Percentiles rank a stretch among this genome's conserved stretches.
Conservation (phyloP, 2,888 invertebrate species). For the Marasmarcha lunaedactyla region DNA sequence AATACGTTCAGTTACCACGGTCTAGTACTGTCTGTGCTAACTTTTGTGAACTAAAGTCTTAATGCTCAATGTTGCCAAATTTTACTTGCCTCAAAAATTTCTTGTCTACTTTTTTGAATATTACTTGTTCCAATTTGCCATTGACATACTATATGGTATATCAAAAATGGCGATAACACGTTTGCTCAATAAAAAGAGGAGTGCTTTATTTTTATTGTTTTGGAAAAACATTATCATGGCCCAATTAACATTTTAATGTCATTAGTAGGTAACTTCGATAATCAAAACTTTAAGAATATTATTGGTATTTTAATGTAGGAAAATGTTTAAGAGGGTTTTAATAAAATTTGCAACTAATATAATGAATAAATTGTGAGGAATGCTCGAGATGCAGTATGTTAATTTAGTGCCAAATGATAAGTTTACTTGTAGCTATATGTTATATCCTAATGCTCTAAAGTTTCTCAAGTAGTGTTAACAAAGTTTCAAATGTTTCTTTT, state of each 20-base stretch:
- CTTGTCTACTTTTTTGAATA: conserved; percentile 44
- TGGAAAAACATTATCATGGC: conserved; percentile 32
- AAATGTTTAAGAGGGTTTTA: conserved; percentile 41
- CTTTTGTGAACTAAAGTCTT: conserved; percentile 32
- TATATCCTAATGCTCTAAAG: conserved; percentile 66
- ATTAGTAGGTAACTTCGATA: conserved; percentile 37
- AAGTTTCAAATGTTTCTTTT: conserved; percentile 66
- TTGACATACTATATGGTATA: no score
- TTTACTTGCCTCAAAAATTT: conserved; percentile 62
- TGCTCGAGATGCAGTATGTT: conserved; percentile 69
- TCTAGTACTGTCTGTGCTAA: no score
- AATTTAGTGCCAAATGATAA: conserved; percentile 71
- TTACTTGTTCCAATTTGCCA: conserved; percentile 3
- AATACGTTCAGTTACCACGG: conserved; percentile 61
- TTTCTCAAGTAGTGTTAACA: conserved; percentile 66
- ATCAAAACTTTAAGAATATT: conserved; percentile 27
- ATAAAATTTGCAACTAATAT: conserved; percentile 41
- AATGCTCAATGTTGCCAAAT: conserved; percentile 71
- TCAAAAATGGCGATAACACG: conserved; percentile 8
- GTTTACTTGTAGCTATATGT: conserved; percentile 69
- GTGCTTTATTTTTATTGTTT: conserved; percentile 14
- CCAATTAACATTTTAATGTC: conserved; percentile 41
- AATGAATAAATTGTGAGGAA: conserved; percentile 50
- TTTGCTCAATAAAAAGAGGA: conserved; percentile 48
- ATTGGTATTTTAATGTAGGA: conserved; percentile 44